Base-by-base conservation (phyloP, 2,797 vertebrate genomes). In the Sebastes miniatus region DNA sequence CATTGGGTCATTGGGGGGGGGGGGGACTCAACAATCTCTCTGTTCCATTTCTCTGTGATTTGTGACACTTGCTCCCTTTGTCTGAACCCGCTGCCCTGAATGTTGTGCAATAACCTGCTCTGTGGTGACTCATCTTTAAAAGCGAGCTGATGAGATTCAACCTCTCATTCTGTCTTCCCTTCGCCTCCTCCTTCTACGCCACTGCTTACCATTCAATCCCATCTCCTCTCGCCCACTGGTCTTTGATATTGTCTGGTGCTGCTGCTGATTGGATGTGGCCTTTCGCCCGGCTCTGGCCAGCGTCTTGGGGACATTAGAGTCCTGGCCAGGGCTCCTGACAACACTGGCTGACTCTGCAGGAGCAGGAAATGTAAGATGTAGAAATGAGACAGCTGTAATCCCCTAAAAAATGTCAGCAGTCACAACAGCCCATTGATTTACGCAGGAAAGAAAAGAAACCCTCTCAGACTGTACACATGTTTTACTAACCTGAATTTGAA, bases 241-340 rank as follows among this genome's bases (percentile, higher is more conserved):
- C 79, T 87, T 79, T 89, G 69, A 89, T 90, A 88, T 87, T 90
- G 87, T 91, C 82, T 88, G 61, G 63, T 75, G 78, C 68, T 81
- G 72, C 73, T 70, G 36, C 43, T 89, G 81, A 91, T 91, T 94
- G 89, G 81, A 90, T 84, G 69, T 90, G 88, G 86, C 78, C 87
- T 93, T 89, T 88, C 1, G 80, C 84, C 78, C 76, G 65, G 66
- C 77, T 73, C 57, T 84, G 86, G 70, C 73, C 83, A 79, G 52
- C n/a, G 20, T 84, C 70, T 83, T 56, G 47, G 39, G 62, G 67
- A 79, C 75, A 74, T 88, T 81, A 77, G 34, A 76, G 58, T 68
- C 76, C 24, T 74, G 68, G 78, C 83, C 64, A 31, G 66, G 63
- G 59, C 24, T 88, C 74, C 59, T 79, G 39, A 83, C 74, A 71